Base-by-base conservation (phyloP, 2,888 invertebrate species). In the Aporophyla nigra region DNA sequence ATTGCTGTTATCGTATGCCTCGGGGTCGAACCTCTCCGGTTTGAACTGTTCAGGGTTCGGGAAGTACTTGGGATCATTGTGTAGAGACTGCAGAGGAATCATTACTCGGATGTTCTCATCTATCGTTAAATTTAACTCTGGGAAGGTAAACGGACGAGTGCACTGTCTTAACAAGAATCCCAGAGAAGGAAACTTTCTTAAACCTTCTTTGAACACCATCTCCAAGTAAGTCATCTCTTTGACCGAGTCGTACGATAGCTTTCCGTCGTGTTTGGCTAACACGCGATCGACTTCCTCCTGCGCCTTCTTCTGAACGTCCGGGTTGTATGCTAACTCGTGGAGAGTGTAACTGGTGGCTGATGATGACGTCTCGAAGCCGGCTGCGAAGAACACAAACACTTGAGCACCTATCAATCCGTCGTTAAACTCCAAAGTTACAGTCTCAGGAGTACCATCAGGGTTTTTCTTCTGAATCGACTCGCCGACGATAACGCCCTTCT, bases 301-400 rank as follows among this genome's bases (percentile, higher is more conserved):
- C 7, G 90, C 86, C 67, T 88, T 91, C 54, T 86, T 85, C 73
- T 95, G 96, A 10, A 92, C 83, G 0, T 93, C 91, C 1, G 92
- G 93, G 71, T 95, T 86, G 14, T 89, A 90, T 4, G 95, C 94
- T 4, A 96, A 87, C 76, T 92, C 88, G 75, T 94, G 93, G 7
- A 93, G 83, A 0, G 92, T 90, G 62, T 87, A 93, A 75, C 93
- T 93, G 10, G 94, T 90, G 0, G 93, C 89, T 1, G 93, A 92
- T 3, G 95, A 93, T 0, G 94, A 93, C 0, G 95, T 94, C 83
- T 95, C 95, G 65, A 93, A 95, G 4, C 95, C 95, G 7, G 94
- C 95, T 7, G 85, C 88, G 56, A 93, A 93, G 78, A 93, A 93
- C 16, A 93, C 74, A 49, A 92, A 92, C 5, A 90, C 90, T 83